Evolutionary conservation across 2,113 vertebrate species (phyloP).

Genomic region (Dolichotis patagonum): DNA sequence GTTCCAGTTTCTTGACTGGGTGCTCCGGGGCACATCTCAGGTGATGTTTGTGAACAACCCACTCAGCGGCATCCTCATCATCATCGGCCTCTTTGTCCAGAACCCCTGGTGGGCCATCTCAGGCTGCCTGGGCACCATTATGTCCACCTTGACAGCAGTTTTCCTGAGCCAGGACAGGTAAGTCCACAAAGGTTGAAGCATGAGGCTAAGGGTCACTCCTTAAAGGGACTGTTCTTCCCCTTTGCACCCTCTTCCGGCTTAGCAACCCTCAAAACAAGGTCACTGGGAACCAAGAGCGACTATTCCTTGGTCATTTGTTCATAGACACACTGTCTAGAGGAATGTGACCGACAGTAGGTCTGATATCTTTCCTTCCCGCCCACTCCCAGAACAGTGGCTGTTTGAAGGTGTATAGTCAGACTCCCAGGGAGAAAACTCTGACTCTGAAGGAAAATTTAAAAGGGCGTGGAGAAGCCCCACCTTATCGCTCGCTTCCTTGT

Average conservation of each 20-base stretch:
- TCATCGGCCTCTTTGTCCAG: conserved; percentile 93
- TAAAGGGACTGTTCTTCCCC: rapidly evolving
- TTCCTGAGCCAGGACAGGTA: conserved; percentile 94
- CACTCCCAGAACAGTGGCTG: not conserved
- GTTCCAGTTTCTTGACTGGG: conserved; percentile 95
- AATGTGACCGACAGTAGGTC: rapidly evolving
- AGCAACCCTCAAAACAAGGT: not conserved
- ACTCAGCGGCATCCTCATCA: conserved; percentile 92
- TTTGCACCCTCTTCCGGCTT: not conserved
- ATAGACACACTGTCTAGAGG: not conserved
- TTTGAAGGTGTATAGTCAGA: not conserved
- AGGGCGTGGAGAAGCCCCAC: too few relatives aligned
- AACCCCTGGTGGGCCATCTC: conserved; percentile 97
- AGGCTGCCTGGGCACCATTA: conserved; percentile 92
- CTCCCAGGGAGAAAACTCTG: not conserved
- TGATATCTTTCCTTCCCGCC: not conserved
- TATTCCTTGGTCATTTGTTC: not conserved
- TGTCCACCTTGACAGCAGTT: conserved; percentile 94
- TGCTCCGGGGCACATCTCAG: conserved; percentile 94
- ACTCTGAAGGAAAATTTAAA: not conserved
- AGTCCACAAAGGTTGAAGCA: not conserved
- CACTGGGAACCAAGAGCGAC: not conserved
- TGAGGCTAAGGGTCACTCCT: not conserved
- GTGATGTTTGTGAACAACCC: conserved; percentile 99
- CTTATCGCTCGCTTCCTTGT: not conserved